Base-by-base conservation (phyloP, 1,140 invertebrate genomes). In the Lordiphosa clarofinis region DNA sequence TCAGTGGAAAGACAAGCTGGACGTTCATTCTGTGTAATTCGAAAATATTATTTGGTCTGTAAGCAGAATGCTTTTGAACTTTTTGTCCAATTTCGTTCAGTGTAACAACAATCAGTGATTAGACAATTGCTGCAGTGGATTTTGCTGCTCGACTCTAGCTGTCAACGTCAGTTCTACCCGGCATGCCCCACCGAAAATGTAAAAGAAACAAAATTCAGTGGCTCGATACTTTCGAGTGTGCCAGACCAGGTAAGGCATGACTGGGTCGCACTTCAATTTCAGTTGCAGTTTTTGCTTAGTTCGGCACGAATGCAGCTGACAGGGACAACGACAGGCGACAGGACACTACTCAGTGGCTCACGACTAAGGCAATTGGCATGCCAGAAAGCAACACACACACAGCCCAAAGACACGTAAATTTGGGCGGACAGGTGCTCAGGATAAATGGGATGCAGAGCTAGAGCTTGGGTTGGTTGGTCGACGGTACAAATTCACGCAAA, bases 241-340 rank as follows among this genome's bases (percentile, higher is more conserved):
- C 4, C 21, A 24, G 21, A 24, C 21, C 21, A 24, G 21, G 47
- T 28, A 31, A 38, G 10, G 28, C 58, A 65, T 36, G 49, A 42
- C 61, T 57, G 67, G 73, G 58, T 60, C 56, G 73, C 63, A 64
- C 74, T 79, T 79, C 64, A 69, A 73, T 73, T 79, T 61, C 74
- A 69, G 74, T 73, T 65, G 59, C 60, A 69, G 70, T 70, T 31
- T 75, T 75, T 75, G 65, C 62, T 72, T 55, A 62, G 67, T 73
- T 73, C 53, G 69, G 69, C 74, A 78, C 74, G 59, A 78, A 11
- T 79, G 74, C 69, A 65, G 64, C 60, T 79, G 74, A 79, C 74
- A 79, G 7, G 54, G 49, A 59, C 46, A 55, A 43, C 36, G 57
- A 35, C 50, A 48, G 44, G 24, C 54, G 40, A 64, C 55, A 71